Percentiles rank a stretch among this genome's conserved stretches.
phyloP scores from a whole-genome alignment of 2,888 invertebrate genomes.

The Lithophane leautieri region DNA sequence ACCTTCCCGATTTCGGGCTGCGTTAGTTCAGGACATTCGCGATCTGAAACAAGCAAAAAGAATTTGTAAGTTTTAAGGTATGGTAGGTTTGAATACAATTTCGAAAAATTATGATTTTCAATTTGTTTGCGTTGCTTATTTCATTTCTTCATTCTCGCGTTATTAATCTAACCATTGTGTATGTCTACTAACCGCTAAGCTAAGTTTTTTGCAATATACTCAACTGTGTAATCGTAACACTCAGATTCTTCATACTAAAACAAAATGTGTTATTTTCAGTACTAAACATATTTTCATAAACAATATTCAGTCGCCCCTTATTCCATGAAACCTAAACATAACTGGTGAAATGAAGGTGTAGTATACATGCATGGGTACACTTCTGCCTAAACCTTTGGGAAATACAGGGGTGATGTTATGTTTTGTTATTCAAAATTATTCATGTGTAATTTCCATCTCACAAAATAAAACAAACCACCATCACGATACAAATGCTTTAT shows the following conservation, averaged over 20 bases:
- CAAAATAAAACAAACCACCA: slow-evolving; percentile 1
- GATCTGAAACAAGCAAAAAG: slow-evolving; percentile 90
- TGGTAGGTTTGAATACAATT: too few relatives aligned
- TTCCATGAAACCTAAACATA: too few relatives aligned
- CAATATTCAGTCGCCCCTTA: too few relatives aligned
- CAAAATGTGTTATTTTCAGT: not conserved
- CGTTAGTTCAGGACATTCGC: slow-evolving; percentile 95
- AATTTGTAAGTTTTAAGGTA: not conserved
- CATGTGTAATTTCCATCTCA: not conserved
- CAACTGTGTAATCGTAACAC: not conserved
- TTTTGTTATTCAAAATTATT: slow-evolving; percentile 4
- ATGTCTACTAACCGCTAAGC: not conserved
- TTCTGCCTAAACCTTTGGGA: too few relatives aligned
- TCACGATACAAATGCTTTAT: slow-evolving; percentile 19
- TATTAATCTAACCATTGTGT: not conserved
- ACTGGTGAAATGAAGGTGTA: too few relatives aligned
- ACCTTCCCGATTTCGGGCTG: slow-evolving; percentile 95
- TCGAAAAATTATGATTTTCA: too few relatives aligned
- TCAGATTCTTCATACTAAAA: not conserved
- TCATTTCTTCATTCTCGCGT: not conserved
- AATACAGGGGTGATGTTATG: too few relatives aligned
- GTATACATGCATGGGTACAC: too few relatives aligned
- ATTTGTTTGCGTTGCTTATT: not conserved
- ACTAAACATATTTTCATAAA: not conserved
- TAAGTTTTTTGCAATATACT: not conserved